Conservation (phyloP, 2,797 vertebrate species). For the Nasua narica region DNA sequence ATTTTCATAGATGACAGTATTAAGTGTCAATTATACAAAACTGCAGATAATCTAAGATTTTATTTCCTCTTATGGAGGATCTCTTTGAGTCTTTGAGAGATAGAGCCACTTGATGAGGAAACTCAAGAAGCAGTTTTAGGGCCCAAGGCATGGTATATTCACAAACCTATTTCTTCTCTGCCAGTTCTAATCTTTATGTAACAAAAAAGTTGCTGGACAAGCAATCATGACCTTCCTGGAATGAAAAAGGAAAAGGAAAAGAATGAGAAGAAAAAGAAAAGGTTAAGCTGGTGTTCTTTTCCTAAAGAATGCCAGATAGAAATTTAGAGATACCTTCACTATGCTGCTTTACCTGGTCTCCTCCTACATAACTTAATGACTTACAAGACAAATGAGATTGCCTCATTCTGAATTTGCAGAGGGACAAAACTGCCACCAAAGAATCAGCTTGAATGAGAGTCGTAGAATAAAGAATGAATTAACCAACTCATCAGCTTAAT, state of each 20-base stretch:
- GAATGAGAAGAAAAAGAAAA: not conserved
- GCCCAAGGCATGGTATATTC: not conserved
- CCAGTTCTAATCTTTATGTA: conserved; percentile 32
- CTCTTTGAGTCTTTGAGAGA: not conserved
- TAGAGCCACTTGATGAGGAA: not conserved
- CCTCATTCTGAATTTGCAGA: not conserved
- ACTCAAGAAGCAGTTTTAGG: not conserved
- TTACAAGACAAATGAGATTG: not conserved
- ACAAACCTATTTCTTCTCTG: conserved; percentile 19
- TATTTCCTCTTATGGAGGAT: not conserved
- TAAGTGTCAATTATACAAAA: conserved; percentile 4
- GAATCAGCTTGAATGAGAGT: not conserved
- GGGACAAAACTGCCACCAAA: not conserved
- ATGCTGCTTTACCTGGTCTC: not conserved
- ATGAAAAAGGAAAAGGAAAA: not conserved
- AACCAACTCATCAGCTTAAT: not conserved
- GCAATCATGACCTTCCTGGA: not conserved
- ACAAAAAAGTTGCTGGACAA: conserved; percentile 2
- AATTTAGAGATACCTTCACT: not conserved
- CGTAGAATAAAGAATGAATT: not conserved
- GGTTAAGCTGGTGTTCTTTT: not conserved
- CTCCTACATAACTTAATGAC: not conserved
- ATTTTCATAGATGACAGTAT: not conserved
- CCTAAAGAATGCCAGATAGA: not conserved
- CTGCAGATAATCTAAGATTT: not conserved